phyloP scores from a whole-genome alignment of 2,113 vertebrate species.

The Isurus oxyrinchus region DNA sequence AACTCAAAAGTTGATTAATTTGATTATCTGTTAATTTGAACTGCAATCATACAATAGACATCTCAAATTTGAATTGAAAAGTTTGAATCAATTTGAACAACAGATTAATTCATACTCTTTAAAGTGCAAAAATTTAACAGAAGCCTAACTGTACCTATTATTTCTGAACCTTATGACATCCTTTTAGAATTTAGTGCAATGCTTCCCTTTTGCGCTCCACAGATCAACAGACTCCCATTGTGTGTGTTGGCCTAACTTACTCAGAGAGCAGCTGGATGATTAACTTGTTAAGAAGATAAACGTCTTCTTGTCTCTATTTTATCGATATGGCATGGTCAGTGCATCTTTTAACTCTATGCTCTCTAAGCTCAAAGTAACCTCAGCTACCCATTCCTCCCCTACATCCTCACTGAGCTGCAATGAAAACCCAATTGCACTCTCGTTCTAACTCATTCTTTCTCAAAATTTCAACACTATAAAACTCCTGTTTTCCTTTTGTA shows the following conservation, averaged over 20 bases:
- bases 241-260: not conserved
- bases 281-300: conserved; percentile 9
- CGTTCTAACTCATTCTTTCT: not conserved
- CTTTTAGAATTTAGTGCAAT: not conserved
- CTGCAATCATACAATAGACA: not conserved
- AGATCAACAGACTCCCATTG: conserved; percentile 5
- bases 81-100: not conserved
- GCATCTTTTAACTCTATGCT: not conserved
- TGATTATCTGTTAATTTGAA: too few relatives aligned
- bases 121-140: not conserved
- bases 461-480: not conserved
- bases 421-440: not conserved
- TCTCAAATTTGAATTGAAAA: not conserved
- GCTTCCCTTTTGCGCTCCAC: not conserved
- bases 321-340: not conserved
- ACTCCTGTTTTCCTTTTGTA: not conserved
- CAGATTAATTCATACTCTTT: not conserved
- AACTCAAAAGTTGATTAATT: not conserved
- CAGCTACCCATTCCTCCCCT: too few relatives aligned
- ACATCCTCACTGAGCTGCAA: not conserved
- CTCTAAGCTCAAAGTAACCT: too few relatives aligned
- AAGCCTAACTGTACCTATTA: not conserved
- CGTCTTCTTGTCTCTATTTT: not conserved
- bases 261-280: conserved; percentile 5
- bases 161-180: not conserved